Percentiles rank a stretch among this genome's conserved stretches.
Evolutionary conservation across 2,888 invertebrate genomes (phyloP).

Genomic region (Epinotia brunnichana): DNA sequence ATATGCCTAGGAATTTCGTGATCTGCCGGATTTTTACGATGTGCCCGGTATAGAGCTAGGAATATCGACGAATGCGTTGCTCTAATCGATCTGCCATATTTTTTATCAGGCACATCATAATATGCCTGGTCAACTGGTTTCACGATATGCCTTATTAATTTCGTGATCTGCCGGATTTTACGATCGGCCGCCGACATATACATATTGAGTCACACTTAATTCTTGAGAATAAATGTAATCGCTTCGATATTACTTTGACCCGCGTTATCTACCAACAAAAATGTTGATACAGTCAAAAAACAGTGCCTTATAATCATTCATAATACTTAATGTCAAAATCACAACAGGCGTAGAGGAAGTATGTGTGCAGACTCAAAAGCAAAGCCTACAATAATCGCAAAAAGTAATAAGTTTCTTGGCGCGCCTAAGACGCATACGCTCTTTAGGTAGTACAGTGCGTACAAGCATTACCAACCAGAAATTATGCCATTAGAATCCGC

Average conservation of each 20-base stretch:
- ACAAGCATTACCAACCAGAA: slow-evolving; percentile 14
- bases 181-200: no score
- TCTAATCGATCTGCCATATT: no score
- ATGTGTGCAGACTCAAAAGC: slow-evolving; percentile 19
- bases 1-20: no score
- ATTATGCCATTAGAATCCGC: slow-evolving; percentile 28
- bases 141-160: no score
- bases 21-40: no score
- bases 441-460: neutral
- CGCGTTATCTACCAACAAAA: neutral
- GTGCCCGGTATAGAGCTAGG: no score
- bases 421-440: neutral
- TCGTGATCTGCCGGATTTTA: no score
- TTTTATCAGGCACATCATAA: no score
- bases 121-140: no score
- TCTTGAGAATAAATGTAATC: neutral
- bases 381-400: slow-evolving; percentile 3
- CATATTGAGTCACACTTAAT: no score
- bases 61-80: no score
- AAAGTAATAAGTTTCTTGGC: neutral
- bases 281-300: neutral
- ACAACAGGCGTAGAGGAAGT: slow-evolving; percentile 21
- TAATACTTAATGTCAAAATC: slow-evolving; percentile 11
- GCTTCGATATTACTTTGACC: neutral
- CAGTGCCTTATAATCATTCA: neutral